These are phyloP conservation scores for Mesorhabditis spiculigera DNA, from an alignment of 2,888 invertebrate species.

Conservation along the genomic window DNA sequence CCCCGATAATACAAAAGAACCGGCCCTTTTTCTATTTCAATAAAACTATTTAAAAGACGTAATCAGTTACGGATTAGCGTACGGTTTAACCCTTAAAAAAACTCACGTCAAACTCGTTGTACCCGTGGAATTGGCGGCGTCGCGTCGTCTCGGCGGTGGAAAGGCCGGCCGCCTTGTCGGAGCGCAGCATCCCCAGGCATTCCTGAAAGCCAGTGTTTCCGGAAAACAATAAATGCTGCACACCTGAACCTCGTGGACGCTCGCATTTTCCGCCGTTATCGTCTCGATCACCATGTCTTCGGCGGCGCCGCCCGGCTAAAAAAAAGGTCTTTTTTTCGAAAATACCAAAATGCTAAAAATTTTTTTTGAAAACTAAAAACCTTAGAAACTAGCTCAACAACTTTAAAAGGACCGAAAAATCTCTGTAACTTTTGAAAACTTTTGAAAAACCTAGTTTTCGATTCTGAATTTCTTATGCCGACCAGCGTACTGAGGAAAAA, in stretches of 20 bases:
- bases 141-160: conserved; percentile 47
- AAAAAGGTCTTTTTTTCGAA: too few species aligned
- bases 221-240: neutral
- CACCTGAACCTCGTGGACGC: conserved; percentile 35
- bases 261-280: conserved; percentile 42
- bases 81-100: too few species aligned
- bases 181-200: conserved; percentile 37
- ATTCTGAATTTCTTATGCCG: too few species aligned
- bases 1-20: too few species aligned
- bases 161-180: conserved; percentile 45
- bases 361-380: neutral
- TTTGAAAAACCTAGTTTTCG: too few species aligned
- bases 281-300: conserved; percentile 47
- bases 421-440: too few species aligned
- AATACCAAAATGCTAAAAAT: neutral
- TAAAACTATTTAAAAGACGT: too few species aligned
- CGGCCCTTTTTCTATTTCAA: too few species aligned
- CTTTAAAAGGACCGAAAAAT: too few species aligned
- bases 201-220: conserved; percentile 20
- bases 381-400: too few species aligned
- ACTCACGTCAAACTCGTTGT: conserved; percentile 79
- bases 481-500: too few species aligned
- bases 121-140: conserved; percentile 68
- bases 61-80: too few species aligned
- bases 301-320: conserved; percentile 10